A percentile compares a stretch with the other conserved stretches of the same genome.
phyloP scores from a whole-genome alignment of 2,113 vertebrate species.

The Gnathonemus echidnorhynchus region DNA sequence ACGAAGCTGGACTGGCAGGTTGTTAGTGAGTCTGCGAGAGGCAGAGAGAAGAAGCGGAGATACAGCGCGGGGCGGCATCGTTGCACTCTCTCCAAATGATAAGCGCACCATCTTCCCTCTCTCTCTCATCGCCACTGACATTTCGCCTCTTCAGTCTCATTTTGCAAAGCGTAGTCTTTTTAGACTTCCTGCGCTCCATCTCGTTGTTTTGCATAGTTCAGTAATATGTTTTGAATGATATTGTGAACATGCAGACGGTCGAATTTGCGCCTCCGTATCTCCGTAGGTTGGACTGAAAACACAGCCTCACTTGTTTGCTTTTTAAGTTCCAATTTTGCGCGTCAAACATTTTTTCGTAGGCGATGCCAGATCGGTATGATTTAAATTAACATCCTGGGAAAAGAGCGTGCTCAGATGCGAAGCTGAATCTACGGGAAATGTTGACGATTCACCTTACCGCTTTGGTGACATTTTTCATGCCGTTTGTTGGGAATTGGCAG shows the following conservation, averaged over 20 bases:
- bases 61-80: slow-evolving; percentile 31
- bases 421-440: slow-evolving; percentile 36
- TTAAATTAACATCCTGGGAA: slow-evolving; percentile 36
- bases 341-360: slow-evolving; percentile 13
- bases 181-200: slow-evolving; percentile 16
- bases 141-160: slow-evolving; percentile 35
- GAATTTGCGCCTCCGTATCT: slow-evolving; percentile 12
- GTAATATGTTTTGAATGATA: background rate
- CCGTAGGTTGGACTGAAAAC: slow-evolving; percentile 15
- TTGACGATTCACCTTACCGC: slow-evolving; percentile 37
- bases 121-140: slow-evolving; percentile 15
- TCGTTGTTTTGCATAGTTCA: slow-evolving; percentile 24
- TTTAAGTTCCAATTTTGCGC: slow-evolving; percentile 2
- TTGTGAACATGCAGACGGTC: slow-evolving; percentile 26
- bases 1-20: slow-evolving; percentile 51
- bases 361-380: slow-evolving; percentile 14
- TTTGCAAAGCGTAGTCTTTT: slow-evolving; percentile 24
- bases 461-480: slow-evolving; percentile 25
- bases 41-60: slow-evolving; percentile 42
- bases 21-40: slow-evolving; percentile 56
- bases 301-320: slow-evolving; percentile 14
- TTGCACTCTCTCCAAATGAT: background rate
- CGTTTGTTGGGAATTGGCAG: slow-evolving; percentile 22
- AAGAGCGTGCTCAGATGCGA: slow-evolving; percentile 46
- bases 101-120: slow-evolving; percentile 24